Evolutionary conservation across 1,140 invertebrate species (phyloP).

Genomic region (Zaprionus davidi): DNA sequence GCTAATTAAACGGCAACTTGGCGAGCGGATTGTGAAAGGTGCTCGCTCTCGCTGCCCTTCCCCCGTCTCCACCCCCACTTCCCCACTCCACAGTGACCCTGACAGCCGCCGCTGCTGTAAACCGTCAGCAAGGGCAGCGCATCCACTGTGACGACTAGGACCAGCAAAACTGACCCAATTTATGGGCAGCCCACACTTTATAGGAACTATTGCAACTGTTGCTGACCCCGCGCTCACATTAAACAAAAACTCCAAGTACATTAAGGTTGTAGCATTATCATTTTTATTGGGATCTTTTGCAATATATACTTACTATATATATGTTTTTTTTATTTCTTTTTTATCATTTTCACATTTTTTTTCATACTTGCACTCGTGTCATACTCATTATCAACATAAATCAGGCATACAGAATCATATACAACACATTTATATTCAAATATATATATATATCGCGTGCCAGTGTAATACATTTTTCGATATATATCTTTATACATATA

Average conservation of each 20-base stretch:
- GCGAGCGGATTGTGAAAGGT: slow-evolving; percentile 61
- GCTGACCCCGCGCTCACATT: background rate
- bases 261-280: slow-evolving; percentile 68
- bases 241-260: slow-evolving; percentile 2
- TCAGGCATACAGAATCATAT: slow-evolving; percentile 63
- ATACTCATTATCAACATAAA: slow-evolving; percentile 56
- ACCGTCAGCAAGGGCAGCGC: slow-evolving; percentile 52
- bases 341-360: slow-evolving; percentile 59
- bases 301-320: slow-evolving; percentile 42
- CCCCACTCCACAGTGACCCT: slow-evolving; percentile 51
- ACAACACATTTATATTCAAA: slow-evolving; percentile 9
- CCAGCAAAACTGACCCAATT: slow-evolving; percentile 54
- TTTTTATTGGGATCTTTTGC: slow-evolving; percentile 67
- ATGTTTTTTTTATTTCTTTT: slow-evolving; percentile 43
- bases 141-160: slow-evolving; percentile 59
- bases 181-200: background rate
- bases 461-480: slow-evolving; percentile 48
- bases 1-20: slow-evolving; percentile 33
- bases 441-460: slow-evolving; percentile 29
- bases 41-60: slow-evolving; percentile 20
- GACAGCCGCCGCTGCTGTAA: slow-evolving; percentile 12
- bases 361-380: slow-evolving; percentile 64
- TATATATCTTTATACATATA: slow-evolving; percentile 22
- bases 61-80: slow-evolving; percentile 7
- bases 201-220: slow-evolving; percentile 2